Evolutionary conservation across 2,113 vertebrate species (phyloP).

Genomic region (Amphiprion ocellaris): DNA sequence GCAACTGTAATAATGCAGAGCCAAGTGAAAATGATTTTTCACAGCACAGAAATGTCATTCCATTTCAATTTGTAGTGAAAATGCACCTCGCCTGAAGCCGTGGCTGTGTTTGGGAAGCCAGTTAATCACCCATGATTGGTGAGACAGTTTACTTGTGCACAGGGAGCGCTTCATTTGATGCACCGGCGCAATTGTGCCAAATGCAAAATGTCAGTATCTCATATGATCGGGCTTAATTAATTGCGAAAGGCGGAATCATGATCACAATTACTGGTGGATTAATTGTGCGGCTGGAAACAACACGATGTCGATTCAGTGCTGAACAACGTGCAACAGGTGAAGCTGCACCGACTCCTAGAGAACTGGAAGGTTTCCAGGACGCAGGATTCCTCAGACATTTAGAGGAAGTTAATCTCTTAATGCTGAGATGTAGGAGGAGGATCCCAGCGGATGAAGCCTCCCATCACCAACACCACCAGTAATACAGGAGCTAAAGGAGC

Average conservation of each 20-base stretch:
- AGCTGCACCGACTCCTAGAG: neutral
- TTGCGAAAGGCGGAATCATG: conserved; percentile 53
- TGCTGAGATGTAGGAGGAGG: neutral
- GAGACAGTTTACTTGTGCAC: conserved; percentile 46
- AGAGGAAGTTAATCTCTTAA: conserved; percentile 38
- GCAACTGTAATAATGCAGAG: neutral
- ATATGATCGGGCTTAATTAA: conserved; percentile 61
- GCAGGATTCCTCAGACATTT: conserved; percentile 16
- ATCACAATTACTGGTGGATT: conserved; percentile 51
- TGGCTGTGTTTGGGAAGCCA: conserved; percentile 19
- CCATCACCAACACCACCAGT: neutral
- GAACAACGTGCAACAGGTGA: conserved; percentile 17
- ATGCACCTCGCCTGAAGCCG: conserved; percentile 38
- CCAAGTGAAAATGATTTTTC: neutral
- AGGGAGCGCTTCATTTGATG: conserved; percentile 56
- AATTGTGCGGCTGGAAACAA: conserved; percentile 17
- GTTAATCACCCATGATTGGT: conserved; percentile 59
- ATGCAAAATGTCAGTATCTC: conserved; percentile 57
- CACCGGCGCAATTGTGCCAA: conserved; percentile 22
- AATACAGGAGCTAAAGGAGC: neutral
- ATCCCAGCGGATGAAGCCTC: neutral
- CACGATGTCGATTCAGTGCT: neutral
- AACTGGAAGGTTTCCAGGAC: conserved; percentile 4
- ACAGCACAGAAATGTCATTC: neutral
- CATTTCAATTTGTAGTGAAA: conserved; percentile 20